Evolutionary conservation across 2,797 vertebrate genomes (phyloP).

Genomic region (Tokudaia tokunoshimensis): DNA sequence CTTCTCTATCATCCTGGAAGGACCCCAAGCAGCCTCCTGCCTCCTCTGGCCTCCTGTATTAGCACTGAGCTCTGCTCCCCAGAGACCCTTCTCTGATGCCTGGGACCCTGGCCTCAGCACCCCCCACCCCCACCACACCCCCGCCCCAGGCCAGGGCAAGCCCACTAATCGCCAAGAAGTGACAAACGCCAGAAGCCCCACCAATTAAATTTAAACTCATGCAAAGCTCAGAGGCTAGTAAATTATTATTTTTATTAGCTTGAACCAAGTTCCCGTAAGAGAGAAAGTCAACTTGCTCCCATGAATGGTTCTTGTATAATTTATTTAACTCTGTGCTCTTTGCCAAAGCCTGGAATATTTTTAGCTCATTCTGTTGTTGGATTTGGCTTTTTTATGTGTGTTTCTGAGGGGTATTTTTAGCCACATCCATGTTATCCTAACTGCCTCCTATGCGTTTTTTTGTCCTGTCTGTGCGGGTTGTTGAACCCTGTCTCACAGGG

Average conservation of each 20-base stretch:
- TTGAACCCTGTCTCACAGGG: conserved; percentile 82
- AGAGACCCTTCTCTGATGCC: neutral
- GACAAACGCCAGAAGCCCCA: conserved; percentile 86
- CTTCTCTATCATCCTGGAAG: conserved; percentile 19
- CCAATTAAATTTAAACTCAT: conserved; percentile 87
- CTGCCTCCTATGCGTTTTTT: conserved; percentile 84
- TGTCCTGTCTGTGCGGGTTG: conserved; percentile 86
- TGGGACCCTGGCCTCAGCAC: neutral
- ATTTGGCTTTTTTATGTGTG: conserved; percentile 87
- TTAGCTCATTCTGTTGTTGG: conserved; percentile 90
- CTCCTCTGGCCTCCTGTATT: neutral
- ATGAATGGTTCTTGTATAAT: conserved; percentile 86
- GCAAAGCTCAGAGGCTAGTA: conserved; percentile 79
- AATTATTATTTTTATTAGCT: conserved; percentile 86
- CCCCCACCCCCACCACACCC: conserved; percentile 24
- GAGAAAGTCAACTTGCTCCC: conserved; percentile 84
- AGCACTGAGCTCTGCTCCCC: neutral
- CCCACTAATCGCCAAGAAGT: conserved; percentile 84
- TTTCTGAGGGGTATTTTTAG: conserved; percentile 89
- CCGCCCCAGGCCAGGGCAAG: conserved; percentile 72
- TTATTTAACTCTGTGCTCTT: conserved; percentile 87
- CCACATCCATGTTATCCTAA: conserved; percentile 88
- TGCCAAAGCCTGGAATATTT: conserved; percentile 90
- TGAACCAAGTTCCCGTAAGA: conserved; percentile 84
- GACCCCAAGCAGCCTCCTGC: neutral